These are phyloP conservation scores for Thaleichthys pacificus DNA, from an alignment of 2,797 vertebrate genomes.

Conservation along the genomic window DNA sequence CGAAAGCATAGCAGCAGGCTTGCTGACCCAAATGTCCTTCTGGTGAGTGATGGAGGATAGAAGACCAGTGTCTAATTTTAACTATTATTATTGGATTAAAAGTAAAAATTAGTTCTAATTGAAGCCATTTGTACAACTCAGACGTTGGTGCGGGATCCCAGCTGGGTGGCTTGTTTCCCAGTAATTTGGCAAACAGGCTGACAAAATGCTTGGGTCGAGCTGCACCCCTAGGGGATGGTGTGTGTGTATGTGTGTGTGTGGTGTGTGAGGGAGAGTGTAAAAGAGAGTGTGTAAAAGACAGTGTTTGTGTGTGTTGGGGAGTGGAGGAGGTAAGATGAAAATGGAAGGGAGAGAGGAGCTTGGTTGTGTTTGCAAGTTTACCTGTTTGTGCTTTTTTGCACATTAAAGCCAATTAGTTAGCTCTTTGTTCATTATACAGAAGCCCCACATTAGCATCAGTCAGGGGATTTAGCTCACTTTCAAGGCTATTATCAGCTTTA, in stretches of 20 bases:
- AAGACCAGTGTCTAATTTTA: constrained; percentile 18
- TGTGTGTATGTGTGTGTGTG: background rate
- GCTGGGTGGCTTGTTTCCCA: constrained; percentile 24
- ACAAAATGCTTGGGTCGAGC: constrained; percentile 22
- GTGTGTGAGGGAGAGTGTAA: background rate
- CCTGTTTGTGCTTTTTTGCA: background rate
- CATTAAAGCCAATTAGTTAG: background rate
- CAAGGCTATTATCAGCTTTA: background rate
- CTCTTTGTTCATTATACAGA: background rate
- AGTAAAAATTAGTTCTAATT: constrained; percentile 1
- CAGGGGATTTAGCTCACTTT: background rate
- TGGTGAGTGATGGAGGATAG: background rate
- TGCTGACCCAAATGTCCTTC: no score
- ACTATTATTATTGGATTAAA: constrained; percentile 19
- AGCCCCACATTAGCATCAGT: background rate
- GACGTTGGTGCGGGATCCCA: constrained; percentile 20
- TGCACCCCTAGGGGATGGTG: background rate
- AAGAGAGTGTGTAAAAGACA: background rate
- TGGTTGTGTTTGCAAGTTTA: background rate
- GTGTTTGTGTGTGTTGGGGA: background rate
- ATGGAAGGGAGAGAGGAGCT: background rate
- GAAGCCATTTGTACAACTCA: constrained; percentile 14
- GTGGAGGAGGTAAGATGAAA: background rate
- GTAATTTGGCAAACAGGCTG: constrained; percentile 28
- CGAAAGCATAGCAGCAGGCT: no score